Conservation (phyloP, 2,797 vertebrate genomes). For the Pteropus rufus region DNA sequence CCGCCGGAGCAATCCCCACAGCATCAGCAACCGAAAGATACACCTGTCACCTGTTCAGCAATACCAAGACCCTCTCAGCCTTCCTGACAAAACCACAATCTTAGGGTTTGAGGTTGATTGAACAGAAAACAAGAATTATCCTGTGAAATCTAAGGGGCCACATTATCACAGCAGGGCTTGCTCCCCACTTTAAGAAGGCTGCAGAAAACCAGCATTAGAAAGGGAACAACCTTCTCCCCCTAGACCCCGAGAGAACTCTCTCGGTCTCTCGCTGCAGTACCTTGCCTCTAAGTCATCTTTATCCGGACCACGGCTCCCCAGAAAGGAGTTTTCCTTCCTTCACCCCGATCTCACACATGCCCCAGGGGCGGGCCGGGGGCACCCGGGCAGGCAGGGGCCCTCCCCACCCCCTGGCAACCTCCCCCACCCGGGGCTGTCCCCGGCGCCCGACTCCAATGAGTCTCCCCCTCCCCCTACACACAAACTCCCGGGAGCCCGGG, state of each 20-base stretch:
- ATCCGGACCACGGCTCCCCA: not conserved
- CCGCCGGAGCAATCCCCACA: conserved; percentile 59
- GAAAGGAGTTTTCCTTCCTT: not conserved
- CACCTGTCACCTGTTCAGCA: conserved; percentile 82
- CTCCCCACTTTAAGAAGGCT: conserved; percentile 17
- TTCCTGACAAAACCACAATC: not conserved
- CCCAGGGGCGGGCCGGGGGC: conserved; percentile 55
- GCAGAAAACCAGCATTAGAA: not conserved
- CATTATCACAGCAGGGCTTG: not conserved
- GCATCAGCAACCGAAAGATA: conserved; percentile 56
- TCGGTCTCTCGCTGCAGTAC: not conserved
- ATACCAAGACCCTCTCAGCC: not conserved
- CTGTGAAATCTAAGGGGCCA: not conserved
- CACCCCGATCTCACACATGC: not conserved
- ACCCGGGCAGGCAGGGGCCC: conserved; percentile 1
- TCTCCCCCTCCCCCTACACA: conserved; percentile 57
- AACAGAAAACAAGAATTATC: not conserved
- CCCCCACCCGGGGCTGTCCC: conserved; percentile 1
- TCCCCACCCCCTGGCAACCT: conserved; percentile 16
- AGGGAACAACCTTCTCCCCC: not conserved
- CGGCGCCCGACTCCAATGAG: not conserved
- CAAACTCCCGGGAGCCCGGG: conserved; percentile 21
- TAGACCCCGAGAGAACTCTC: not conserved
- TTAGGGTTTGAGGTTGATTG: not conserved
- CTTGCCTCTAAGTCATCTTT: not conserved